Evolutionary conservation across 2,797 vertebrate genomes (phyloP).

Genomic region (Sebastes trivittatus): DNA sequence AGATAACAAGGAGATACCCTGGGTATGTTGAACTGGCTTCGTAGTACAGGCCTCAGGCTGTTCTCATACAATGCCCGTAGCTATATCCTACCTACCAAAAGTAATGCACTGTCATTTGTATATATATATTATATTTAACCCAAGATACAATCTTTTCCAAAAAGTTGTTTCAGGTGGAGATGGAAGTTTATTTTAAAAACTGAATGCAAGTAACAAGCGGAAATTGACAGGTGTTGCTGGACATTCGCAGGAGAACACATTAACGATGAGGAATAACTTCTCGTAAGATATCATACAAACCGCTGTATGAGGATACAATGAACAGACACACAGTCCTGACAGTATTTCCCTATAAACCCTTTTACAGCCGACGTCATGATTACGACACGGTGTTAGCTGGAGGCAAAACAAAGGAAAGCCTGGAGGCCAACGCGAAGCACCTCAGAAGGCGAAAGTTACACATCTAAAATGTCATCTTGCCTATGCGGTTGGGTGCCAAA

Average conservation of each 20-base stretch:
- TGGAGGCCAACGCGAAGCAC: too few species aligned
- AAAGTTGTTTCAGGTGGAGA: background rate
- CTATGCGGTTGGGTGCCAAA: too few species aligned
- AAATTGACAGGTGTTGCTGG: too few species aligned
- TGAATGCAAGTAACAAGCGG: background rate
- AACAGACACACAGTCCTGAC: background rate
- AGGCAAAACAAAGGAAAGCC: too few species aligned
- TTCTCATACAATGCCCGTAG: background rate
- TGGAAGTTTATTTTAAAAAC: background rate
- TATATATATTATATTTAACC: background rate
- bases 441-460: too few species aligned
- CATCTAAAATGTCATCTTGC: too few species aligned
- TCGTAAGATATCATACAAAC: background rate
- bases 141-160: background rate
- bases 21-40: too few species aligned
- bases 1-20: too few species aligned
- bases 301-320: background rate
- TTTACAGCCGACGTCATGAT: too few species aligned
- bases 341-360: background rate
- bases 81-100: background rate
- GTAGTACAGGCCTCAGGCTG: background rate
- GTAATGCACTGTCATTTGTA: background rate
- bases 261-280: too few species aligned
- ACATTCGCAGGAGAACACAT: too few species aligned
- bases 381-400: too few species aligned